phyloP scores from a whole-genome alignment of 2,113 vertebrate genomes.

The Vombatus ursinus region DNA sequence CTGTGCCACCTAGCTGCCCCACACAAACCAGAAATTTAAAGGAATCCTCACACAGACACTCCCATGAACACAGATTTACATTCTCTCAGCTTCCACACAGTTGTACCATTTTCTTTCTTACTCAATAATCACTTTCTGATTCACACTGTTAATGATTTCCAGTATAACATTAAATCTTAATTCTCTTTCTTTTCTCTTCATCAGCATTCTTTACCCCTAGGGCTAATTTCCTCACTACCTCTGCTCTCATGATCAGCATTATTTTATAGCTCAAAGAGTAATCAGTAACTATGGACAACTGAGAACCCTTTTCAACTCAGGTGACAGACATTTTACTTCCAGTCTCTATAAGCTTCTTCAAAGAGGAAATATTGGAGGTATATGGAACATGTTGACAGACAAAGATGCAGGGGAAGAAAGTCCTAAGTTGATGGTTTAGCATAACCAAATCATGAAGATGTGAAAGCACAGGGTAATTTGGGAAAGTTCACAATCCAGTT shows the following conservation, averaged over 20 bases:
- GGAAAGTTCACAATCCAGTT: neutral
- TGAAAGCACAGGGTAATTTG: neutral
- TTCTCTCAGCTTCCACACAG: neutral
- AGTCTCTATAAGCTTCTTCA: neutral
- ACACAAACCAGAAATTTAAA: neutral
- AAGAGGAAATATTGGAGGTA: neutral
- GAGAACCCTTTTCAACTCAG: neutral
- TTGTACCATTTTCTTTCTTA: neutral
- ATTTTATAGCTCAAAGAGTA: neutral
- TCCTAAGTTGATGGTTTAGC: neutral
- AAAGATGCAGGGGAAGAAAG: neutral
- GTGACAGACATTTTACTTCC: neutral
- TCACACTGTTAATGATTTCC: neutral
- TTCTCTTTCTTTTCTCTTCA: neutral
- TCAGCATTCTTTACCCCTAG: neutral
- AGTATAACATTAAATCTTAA: neutral
- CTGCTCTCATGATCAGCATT: neutral
- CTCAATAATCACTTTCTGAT: neutral
- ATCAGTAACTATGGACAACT: neutral
- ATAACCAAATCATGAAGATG: neutral
- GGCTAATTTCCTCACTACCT: neutral
- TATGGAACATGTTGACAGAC: neutral
- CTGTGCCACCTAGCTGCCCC: no score
- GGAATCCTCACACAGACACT: neutral
- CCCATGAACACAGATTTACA: neutral